Evolutionary conservation across 1,140 invertebrate species (phyloP).

Genomic region (Drosophila orena): DNA sequence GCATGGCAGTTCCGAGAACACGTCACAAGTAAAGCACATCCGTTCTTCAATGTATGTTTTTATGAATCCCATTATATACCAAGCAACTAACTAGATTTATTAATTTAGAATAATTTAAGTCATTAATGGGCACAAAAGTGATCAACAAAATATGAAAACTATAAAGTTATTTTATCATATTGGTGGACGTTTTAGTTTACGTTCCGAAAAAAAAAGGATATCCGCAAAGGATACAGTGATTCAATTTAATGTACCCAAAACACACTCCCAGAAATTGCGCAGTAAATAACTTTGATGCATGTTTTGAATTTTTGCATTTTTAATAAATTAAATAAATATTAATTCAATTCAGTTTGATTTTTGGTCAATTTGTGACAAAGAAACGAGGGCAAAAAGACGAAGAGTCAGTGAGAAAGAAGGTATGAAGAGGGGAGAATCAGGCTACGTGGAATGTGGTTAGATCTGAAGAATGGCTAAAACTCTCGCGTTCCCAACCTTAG

Average conservation of each 20-base stretch:
- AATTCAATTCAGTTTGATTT: slow-evolving; percentile 70
- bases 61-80: no score
- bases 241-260: no score
- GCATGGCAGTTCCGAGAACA: slow-evolving; percentile 24
- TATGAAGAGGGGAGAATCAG: slow-evolving; percentile 16
- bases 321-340: slow-evolving; percentile 83
- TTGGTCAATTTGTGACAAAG: slow-evolving; percentile 67
- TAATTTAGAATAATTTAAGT: no score
- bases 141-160: not conserved
- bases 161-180: no score
- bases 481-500: slow-evolving; percentile 60
- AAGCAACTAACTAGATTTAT: no score
- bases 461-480: slow-evolving; percentile 71
- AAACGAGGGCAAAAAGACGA: slow-evolving; percentile 30
- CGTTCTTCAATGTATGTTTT: no score
- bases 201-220: no score
- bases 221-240: no score
- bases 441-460: slow-evolving; percentile 25
- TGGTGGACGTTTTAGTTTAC: no score
- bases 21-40: no score
- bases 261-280: not conserved
- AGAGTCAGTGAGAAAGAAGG: slow-evolving; percentile 23
- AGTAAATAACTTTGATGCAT: not conserved
- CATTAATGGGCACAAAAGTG: no score
- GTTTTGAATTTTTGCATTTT: slow-evolving; percentile 76